Base-by-base conservation (phyloP, 2,797 vertebrate species). In the Enteromius fasciolatus region DNA sequence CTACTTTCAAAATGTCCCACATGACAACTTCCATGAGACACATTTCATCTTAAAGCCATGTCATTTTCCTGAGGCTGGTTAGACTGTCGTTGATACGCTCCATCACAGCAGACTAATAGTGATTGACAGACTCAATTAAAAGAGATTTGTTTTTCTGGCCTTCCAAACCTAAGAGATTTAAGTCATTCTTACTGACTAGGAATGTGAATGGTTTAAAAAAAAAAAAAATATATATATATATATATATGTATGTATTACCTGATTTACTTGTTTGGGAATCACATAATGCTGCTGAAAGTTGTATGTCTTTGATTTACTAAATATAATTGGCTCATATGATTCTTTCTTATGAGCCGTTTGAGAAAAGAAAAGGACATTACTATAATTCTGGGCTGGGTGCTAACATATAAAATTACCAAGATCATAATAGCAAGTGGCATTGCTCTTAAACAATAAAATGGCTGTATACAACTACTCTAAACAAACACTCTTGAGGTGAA, bases 61-160 rank as follows among this genome's bases (percentile, higher is more conserved):
- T 73, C 78, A 85, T 78, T 88, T 83, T 85, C 70, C 85, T 63
- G 76, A 82, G 85, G 73, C 73, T 85, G 87, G 83, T 82, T 80
- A 78, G 81, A 86, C 85, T 76, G 68, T 76, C 72, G 25, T 59
- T 76, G 81, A 78, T 48, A 77, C 59, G 54, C 86, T 87, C 87
- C 86, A 88, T 92, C 91, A 84, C 63, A 80, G 72, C 82, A 83
- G 85, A 75, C 87, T 92, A 92, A 94, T 92, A 88, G 85, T 66
- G 86, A 84, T 86, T 85, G 94, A 92, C 93, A 92, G 90, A 72
- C 86, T 82, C 87, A 90, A 94, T 93, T 91, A 93, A 90, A 91
- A 93, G 90, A 89, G 91, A 94, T 93, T 88, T 81, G 86, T 89
- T 91, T 89, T 87, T 92, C 91, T 89, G 84, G 81, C 78, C 78